These are phyloP conservation scores for Ispidina lecontei DNA, from an alignment of 2,797 vertebrate genomes.

Conservation along the genomic window DNA sequence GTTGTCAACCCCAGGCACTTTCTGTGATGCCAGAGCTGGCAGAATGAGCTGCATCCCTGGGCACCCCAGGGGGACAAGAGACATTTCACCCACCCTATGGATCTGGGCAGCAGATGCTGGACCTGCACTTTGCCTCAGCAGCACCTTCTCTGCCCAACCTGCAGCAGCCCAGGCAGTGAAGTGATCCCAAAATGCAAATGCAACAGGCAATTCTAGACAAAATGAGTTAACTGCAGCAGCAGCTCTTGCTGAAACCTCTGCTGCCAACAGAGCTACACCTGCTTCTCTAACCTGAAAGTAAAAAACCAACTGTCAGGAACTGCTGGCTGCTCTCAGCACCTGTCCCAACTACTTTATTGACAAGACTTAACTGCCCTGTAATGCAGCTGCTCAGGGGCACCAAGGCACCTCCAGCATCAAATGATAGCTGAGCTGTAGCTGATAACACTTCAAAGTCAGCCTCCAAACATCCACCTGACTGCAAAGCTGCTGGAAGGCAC, in stretches of 20 bases:
- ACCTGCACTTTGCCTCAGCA: no score
- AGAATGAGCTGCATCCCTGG: not conserved
- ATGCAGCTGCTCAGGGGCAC: not conserved
- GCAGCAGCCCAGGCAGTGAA: not conserved
- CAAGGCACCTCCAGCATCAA: accelerated
- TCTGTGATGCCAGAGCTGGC: not conserved
- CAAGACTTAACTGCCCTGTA: not conserved
- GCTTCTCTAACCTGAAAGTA: not conserved
- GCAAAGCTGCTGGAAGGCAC: no score
- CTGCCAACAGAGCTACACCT: not conserved
- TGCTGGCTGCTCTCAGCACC: not conserved
- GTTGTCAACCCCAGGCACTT: not conserved
- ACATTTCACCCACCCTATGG: not conserved
- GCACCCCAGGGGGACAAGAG: no score
- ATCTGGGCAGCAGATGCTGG: not conserved
- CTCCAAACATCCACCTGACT: not conserved
- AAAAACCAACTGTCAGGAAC: accelerated
- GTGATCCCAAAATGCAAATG: not conserved
- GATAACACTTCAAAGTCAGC: accelerated
- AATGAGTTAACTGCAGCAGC: not conserved
- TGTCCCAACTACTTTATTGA: not conserved
- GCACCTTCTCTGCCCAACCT: not conserved
- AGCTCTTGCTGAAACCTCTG: not conserved
- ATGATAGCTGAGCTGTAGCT: not conserved
- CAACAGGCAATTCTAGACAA: not conserved